Evolutionary conservation across 2,113 vertebrate species (phyloP).

Genomic region (Gallinago undulata): DNA sequence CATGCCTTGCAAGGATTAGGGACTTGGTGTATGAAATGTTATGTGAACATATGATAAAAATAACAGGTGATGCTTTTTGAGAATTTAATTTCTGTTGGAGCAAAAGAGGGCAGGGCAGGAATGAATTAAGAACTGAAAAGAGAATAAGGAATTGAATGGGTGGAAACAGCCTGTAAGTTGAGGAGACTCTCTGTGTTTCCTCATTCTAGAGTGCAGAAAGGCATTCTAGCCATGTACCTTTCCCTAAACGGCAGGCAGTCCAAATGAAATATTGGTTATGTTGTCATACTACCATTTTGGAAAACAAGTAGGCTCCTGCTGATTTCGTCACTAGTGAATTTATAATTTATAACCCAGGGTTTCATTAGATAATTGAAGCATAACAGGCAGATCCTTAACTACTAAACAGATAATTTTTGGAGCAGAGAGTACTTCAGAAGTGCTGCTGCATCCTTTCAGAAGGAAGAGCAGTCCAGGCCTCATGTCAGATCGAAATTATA

Average conservation of each 20-base stretch:
- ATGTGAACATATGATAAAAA: neutral
- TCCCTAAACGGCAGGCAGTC: neutral
- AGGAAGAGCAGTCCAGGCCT: neutral
- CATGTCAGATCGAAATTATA: neutral
- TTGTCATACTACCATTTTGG: neutral
- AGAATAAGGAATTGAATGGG: neutral
- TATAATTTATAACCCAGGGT: neutral
- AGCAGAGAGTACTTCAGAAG: neutral
- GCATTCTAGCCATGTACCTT: neutral
- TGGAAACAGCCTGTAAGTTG: neutral
- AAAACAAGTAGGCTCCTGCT: neutral
- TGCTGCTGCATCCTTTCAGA: neutral
- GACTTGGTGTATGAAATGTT: neutral
- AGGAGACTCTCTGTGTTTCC: neutral
- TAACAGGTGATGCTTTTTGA: neutral
- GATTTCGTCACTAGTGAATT: neutral
- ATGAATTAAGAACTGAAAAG: neutral
- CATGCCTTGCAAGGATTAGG: neutral
- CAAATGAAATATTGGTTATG: neutral
- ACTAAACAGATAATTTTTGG: neutral
- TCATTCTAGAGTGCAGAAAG: neutral
- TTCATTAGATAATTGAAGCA: conserved; percentile 21
- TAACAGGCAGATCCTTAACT: neutral
- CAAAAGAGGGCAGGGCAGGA: neutral
- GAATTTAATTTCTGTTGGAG: neutral